A percentile compares a stretch with the other conserved stretches of the same genome.
Evolutionary conservation across 2,797 vertebrate species (phyloP).

Genomic region (Moxostoma hubbsi): DNA sequence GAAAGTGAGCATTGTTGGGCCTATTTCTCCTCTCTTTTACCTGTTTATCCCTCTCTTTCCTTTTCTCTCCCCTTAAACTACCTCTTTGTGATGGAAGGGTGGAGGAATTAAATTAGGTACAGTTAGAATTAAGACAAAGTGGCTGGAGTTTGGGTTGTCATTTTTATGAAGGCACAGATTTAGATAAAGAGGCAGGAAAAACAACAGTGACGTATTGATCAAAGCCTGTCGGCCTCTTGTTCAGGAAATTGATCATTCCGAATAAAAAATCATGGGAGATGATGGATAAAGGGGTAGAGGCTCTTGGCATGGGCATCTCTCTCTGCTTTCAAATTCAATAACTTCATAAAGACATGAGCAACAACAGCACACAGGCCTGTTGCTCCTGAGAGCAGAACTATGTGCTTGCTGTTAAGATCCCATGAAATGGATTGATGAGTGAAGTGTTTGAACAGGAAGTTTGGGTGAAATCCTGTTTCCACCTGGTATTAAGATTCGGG

Average conservation of each 20-base stretch:
- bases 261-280: constrained; percentile 25
- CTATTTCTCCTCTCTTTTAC: too few species aligned
- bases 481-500: too few species aligned
- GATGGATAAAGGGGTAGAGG: neutral
- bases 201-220: constrained; percentile 43
- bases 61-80: constrained; percentile 55
- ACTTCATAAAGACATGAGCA: constrained; percentile 1
- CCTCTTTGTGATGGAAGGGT: constrained; percentile 16
- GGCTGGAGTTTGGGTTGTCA: constrained; percentile 12
- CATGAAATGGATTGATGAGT: too few species aligned
- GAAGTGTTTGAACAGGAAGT: too few species aligned
- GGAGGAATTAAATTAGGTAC: constrained; percentile 11
- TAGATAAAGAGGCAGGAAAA: constrained; percentile 32
- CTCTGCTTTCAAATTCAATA: constrained; percentile 4
- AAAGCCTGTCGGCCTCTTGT: constrained; percentile 30
- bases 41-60: constrained; percentile 38
- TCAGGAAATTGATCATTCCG: constrained; percentile 34
- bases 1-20: too few species aligned
- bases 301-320: constrained; percentile 12
- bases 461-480: too few species aligned
- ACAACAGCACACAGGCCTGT: constrained; percentile 2
- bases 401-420: too few species aligned
- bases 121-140: constrained; percentile 22
- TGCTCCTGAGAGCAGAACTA: neutral
- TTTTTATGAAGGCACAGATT: constrained; percentile 10